These are phyloP conservation scores for Pelobates cultripes DNA, from an alignment of 2,797 vertebrate genomes.

Conservation along the genomic window DNA sequence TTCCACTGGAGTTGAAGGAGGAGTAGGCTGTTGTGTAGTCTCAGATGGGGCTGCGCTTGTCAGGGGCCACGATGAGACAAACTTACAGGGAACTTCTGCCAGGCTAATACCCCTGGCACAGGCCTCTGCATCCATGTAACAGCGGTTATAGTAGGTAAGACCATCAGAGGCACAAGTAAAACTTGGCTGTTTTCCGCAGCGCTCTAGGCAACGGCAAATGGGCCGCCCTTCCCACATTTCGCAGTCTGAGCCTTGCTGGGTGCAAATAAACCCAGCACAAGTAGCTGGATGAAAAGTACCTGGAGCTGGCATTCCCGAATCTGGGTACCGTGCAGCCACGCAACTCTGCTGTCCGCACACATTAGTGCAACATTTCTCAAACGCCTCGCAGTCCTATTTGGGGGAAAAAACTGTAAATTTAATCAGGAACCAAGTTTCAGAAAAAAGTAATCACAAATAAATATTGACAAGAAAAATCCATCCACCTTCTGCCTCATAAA, in stretches of 20 bases:
- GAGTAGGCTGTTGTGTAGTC: conserved; percentile 81
- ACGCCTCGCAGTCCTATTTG: conserved; percentile 84
- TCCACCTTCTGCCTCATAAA: no score
- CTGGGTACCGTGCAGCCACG: conserved; percentile 88
- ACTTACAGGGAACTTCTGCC: conserved; percentile 86
- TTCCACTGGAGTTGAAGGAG: conserved; percentile 72
- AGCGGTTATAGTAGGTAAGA: conserved; percentile 96
- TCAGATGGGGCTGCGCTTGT: conserved; percentile 83
- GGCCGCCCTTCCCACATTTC: conserved; percentile 95
- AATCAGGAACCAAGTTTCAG: not conserved
- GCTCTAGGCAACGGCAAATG: conserved; percentile 92
- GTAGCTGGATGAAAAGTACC: conserved; percentile 67
- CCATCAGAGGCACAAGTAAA: conserved; percentile 96
- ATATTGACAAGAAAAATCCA: not conserved
- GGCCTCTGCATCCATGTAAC: conserved; percentile 97
- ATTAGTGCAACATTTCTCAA: conserved; percentile 96
- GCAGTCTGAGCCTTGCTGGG: conserved; percentile 92
- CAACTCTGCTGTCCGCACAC: conserved; percentile 95
- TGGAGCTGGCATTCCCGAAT: conserved; percentile 69
- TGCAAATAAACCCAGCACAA: conserved; percentile 87
- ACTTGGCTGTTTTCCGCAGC: conserved; percentile 93
- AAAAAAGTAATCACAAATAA: not conserved
- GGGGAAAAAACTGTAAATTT: not conserved
- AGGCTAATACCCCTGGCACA: conserved; percentile 85
- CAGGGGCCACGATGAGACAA: conserved; percentile 84